Evolutionary conservation across 2,888 invertebrate genomes (phyloP).

Genomic region (Endomychus coccineus): DNA sequence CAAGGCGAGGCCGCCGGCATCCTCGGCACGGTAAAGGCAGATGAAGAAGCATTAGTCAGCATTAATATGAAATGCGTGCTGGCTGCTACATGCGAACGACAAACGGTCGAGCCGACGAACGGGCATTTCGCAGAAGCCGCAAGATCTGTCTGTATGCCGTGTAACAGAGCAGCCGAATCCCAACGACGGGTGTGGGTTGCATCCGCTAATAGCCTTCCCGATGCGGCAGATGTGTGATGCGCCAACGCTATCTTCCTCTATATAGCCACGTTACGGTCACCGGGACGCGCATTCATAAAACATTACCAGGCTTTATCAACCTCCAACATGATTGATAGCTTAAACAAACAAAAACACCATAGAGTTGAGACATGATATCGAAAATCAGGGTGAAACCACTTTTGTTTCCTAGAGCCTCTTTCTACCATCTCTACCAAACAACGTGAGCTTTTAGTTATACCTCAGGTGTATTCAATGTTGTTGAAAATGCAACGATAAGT

Average conservation of each 20-base stretch:
- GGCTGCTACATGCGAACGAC: constrained; percentile 16
- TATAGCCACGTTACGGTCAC: neutral
- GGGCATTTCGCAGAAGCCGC: constrained; percentile 21
- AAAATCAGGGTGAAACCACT: too few relatives aligned
- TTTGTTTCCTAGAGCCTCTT: too few relatives aligned
- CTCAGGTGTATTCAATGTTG: too few relatives aligned
- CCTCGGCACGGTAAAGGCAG: constrained; percentile 5
- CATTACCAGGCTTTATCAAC: too few relatives aligned
- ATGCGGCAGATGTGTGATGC: constrained; percentile 34
- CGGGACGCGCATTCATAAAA: too few relatives aligned
- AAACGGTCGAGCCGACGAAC: constrained; percentile 18
- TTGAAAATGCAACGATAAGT: too few relatives aligned
- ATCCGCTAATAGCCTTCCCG: constrained; percentile 37
- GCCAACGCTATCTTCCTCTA: constrained; percentile 13
- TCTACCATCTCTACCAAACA: too few relatives aligned
- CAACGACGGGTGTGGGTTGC: constrained; percentile 29
- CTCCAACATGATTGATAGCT: too few relatives aligned
- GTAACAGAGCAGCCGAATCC: constrained; percentile 18
- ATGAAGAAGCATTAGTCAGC: constrained; percentile 14
- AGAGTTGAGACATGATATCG: too few relatives aligned
- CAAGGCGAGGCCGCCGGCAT: neutral
- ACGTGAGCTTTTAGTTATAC: too few relatives aligned
- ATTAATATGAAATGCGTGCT: constrained; percentile 18
- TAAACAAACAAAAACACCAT: too few relatives aligned
- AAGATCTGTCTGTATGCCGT: constrained; percentile 20